Evolutionary conservation across 1,140 invertebrate species (phyloP), one percentile per base, ranked within the genome.

Genomic region (Cardiocondyla obscurior): DNA sequence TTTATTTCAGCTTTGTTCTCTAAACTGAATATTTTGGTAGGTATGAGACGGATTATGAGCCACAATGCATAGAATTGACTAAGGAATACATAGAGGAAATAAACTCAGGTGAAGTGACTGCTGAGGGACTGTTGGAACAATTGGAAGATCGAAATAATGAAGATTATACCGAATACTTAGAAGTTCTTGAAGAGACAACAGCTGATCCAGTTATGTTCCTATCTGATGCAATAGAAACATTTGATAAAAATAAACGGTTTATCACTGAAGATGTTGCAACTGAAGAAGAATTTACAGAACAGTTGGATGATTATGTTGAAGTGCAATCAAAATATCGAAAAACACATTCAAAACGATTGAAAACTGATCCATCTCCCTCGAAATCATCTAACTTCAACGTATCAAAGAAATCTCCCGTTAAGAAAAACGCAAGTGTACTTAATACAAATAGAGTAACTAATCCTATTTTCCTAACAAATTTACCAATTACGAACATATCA

Each of bases 21-120:
- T 69, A 5, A 69, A n/a, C 7, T 0, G n/a, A 53, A 36, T 79
- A 36, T 84, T 73, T 53, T 82, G 67, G 33, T 57, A 93, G 93
- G 22, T 93, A 92, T 58, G 93, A 94, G 33, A 44, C 88, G 8
- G 91, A 93, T 73, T 93, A 93, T 83, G 73, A 91, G 77, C 89
- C 88, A 0, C 91, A 94, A 65, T 90, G 83, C 44, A 89, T 92
- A 77, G 92, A 93, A 76, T 67, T 94, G 8, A 91, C 90, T 0
- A 85, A 94, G n/a, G 92, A 94, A 19, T 94, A 94, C 16, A 86
- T 94, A 19, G 82, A 93, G 39, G 83, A 92, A 8, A 93, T 94
- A 82, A 93, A 93, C 39, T 82, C 81, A 6, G 89, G 90, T 60
- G 85, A 83, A 28, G 74, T 91, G 2, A 92, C 77, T 81, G 88